Evolutionary conservation across 2,797 vertebrate species (phyloP).

Genomic region (Bradypodion ventrale): DNA sequence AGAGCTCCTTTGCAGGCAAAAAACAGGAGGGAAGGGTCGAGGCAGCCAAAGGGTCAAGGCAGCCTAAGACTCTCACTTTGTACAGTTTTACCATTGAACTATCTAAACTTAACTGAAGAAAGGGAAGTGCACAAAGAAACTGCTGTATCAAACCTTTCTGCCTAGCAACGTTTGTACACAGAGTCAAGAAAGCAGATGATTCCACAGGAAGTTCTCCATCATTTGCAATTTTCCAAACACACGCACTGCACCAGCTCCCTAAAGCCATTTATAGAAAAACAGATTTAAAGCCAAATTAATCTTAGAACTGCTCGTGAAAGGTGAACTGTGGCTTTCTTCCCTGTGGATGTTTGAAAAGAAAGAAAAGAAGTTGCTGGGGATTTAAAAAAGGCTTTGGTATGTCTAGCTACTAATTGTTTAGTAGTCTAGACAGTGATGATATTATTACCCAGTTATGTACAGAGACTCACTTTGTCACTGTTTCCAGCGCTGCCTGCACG

Average conservation of each 20-base stretch:
- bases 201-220: slow-evolving; percentile 46
- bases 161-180: slow-evolving; percentile 39
- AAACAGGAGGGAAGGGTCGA: not conserved
- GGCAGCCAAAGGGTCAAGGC: not conserved
- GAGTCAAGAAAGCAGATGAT: slow-evolving; percentile 54
- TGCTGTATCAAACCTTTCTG: slow-evolving; percentile 36
- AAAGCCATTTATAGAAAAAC: slow-evolving; percentile 50
- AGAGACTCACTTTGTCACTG: slow-evolving; percentile 76
- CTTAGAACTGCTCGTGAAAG: slow-evolving; percentile 36
- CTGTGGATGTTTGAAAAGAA: slow-evolving; percentile 50
- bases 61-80: not conserved
- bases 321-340: slow-evolving; percentile 64
- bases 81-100: not conserved
- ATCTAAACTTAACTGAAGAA: slow-evolving; percentile 21
- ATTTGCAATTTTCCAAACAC: slow-evolving; percentile 24
- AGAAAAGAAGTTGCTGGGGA: slow-evolving; percentile 61
- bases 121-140: slow-evolving; percentile 28
- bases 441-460: slow-evolving; percentile 80
- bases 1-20: too few relatives aligned
- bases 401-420: slow-evolving; percentile 82
- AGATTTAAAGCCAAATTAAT: slow-evolving; percentile 45
- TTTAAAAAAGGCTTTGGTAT: slow-evolving; percentile 74
- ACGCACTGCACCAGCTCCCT: slow-evolving; percentile 32
- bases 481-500: slow-evolving; percentile 79
- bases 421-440: slow-evolving; percentile 84